Percentiles rank a stretch among this genome's conserved stretches.
Conservation (phyloP, 2,113 vertebrate genomes). For the Lagenorhynchus albirostris region DNA sequence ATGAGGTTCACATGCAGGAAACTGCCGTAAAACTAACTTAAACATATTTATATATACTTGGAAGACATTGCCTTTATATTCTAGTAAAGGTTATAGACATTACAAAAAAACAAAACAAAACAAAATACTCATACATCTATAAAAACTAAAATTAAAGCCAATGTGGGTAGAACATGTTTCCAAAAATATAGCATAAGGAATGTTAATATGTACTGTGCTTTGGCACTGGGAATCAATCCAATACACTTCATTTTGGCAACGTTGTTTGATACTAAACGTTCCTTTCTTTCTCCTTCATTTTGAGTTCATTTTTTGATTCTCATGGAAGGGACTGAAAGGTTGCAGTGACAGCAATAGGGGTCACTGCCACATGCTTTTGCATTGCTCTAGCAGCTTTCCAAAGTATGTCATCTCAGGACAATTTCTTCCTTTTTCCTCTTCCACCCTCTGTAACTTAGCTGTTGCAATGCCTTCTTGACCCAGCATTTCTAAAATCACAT, state of each 20-base stretch:
- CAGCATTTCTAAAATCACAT: conserved; percentile 43
- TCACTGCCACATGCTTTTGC: not conserved
- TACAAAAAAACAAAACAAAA: not conserved
- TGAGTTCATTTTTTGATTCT: not conserved
- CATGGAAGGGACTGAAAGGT: not conserved
- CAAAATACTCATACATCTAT: conserved; percentile 30
- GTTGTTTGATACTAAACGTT: not conserved
- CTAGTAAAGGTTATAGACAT: conserved; percentile 17
- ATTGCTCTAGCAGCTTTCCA: not conserved
- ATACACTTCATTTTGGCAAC: conserved; percentile 66
- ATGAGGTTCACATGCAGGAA: not conserved
- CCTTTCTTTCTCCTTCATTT: not conserved
- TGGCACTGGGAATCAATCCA: conserved; percentile 61
- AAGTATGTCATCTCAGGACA: not conserved
- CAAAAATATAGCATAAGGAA: conserved; percentile 49
- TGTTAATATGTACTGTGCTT: conserved; percentile 35
- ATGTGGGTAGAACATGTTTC: conserved; percentile 21
- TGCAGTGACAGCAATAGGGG: not conserved
- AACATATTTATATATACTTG: not conserved
- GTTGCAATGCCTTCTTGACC: conserved; percentile 27
- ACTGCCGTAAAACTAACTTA: not conserved
- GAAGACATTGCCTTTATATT: not conserved
- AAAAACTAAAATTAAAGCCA: conserved; percentile 57
- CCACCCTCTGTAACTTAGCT: not conserved
- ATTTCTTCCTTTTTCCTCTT: conserved; percentile 20